Percentiles rank a stretch among this genome's conserved stretches.
Evolutionary conservation across 1,140 invertebrate genomes (phyloP).

Genomic region (Homalodisca vitripennis): DNA sequence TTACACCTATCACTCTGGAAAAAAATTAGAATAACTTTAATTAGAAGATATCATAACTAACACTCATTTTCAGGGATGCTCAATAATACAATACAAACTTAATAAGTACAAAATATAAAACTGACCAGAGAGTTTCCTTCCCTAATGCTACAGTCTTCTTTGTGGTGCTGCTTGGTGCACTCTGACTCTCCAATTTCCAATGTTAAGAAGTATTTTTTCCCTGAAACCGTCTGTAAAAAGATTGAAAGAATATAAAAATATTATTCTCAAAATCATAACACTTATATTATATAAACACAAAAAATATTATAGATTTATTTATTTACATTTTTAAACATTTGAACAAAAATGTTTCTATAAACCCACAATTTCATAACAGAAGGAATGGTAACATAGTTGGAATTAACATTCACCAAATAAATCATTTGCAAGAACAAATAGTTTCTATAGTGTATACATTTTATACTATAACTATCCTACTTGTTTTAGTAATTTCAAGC

Average conservation of each 20-base stretch:
- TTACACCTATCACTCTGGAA: slow-evolving; percentile 49
- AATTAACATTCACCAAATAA: too few species aligned
- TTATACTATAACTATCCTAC: too few species aligned
- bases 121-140: not conserved
- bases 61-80: not conserved
- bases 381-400: too few species aligned
- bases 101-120: not conserved
- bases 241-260: not conserved
- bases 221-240: not conserved
- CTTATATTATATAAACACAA: too few species aligned
- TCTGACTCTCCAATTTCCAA: not conserved
- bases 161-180: not conserved
- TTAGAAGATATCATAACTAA: not conserved
- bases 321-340: too few species aligned
- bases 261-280: not conserved
- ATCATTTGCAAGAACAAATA: too few species aligned
- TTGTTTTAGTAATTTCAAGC: too few species aligned
- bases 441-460: too few species aligned
- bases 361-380: too few species aligned
- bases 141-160: not conserved
- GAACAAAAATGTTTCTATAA: too few species aligned
- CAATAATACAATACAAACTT: not conserved
- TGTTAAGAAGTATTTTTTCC: slow-evolving; percentile 1
- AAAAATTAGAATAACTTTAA: slow-evolving; percentile 11
- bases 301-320: too few species aligned